phyloP scores from a whole-genome alignment of 2,113 vertebrate species.

The Jaculus jaculus region DNA sequence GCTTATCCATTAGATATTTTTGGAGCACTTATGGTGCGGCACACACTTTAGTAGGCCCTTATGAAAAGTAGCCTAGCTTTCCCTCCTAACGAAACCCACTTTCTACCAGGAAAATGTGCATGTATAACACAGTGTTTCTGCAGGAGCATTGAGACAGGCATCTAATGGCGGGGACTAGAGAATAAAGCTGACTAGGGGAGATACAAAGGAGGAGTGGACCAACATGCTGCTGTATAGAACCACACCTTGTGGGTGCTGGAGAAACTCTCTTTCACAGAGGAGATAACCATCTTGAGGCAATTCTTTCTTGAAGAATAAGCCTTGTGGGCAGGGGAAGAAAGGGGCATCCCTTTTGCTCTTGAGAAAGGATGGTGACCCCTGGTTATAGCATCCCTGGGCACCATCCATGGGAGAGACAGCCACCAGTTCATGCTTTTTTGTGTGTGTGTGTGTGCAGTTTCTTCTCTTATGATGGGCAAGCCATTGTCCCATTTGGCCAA shows the following conservation, averaged over 20 bases:
- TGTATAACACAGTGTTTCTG: neutral
- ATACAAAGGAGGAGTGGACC: neutral
- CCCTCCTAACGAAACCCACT: neutral
- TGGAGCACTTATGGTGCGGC: neutral
- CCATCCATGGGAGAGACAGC: neutral
- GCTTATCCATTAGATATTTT: constrained; percentile 21
- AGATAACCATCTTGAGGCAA: neutral
- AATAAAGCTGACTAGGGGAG: neutral
- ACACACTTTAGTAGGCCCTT: neutral
- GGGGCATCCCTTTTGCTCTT: neutral
- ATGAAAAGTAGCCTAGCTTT: neutral
- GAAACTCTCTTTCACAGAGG: neutral
- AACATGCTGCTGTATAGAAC: neutral
- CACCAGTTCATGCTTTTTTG: neutral
- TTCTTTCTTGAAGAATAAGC: neutral
- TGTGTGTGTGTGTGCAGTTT: no score
- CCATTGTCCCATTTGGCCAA: neutral
- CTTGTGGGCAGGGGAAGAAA: neutral
- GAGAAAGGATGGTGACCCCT: neutral
- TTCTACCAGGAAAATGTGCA: neutral
- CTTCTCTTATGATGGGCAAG: neutral
- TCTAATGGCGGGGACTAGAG: no score
- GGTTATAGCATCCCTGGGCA: neutral
- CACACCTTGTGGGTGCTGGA: neutral
- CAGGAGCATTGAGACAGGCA: neutral